Evolutionary conservation across 1,140 invertebrate species (phyloP).

Genomic region (Camponotus floridanus): DNA sequence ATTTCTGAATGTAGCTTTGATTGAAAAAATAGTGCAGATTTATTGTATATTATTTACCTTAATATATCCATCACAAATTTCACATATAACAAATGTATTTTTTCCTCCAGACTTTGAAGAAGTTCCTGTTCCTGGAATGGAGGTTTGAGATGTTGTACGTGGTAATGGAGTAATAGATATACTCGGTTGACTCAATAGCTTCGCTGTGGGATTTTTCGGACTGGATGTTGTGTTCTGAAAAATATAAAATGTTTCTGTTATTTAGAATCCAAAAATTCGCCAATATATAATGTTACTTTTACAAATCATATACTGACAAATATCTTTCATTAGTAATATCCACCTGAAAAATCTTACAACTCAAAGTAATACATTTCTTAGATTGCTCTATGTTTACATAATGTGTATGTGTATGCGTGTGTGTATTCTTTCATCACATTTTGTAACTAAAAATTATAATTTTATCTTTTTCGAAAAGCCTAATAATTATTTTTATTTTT

Average conservation of each 20-base stretch:
- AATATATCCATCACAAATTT: conserved; percentile 98
- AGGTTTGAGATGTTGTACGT: conserved; percentile 87
- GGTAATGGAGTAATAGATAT: conserved; percentile 97
- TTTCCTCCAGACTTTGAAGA: conserved; percentile 88
- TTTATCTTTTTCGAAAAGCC: background rate
- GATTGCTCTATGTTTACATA: conserved; percentile 21
- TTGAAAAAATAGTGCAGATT: background rate
- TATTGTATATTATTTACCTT: conserved; percentile 87
- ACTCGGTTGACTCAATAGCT: conserved; percentile 91
- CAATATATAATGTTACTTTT: background rate
- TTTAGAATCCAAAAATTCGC: conserved; percentile 15
- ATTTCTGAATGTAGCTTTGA: background rate
- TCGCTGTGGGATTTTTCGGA: conserved; percentile 85
- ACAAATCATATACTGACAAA: conserved; percentile 36
- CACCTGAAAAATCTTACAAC: conserved; percentile 35
- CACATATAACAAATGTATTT: conserved; percentile 96
- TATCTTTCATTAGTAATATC: conserved; percentile 39
- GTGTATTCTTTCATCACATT: background rate
- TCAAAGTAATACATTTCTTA: conserved; percentile 39
- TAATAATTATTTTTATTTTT: background rate
- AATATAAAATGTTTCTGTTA: conserved; percentile 59
- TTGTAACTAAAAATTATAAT: conserved; percentile 6
- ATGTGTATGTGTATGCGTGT: background rate
- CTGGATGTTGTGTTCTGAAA: conserved; percentile 87
- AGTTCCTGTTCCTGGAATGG: conserved; percentile 84